phyloP scores from a whole-genome alignment of 2,888 invertebrate species.

The Achlya flavicornis region DNA sequence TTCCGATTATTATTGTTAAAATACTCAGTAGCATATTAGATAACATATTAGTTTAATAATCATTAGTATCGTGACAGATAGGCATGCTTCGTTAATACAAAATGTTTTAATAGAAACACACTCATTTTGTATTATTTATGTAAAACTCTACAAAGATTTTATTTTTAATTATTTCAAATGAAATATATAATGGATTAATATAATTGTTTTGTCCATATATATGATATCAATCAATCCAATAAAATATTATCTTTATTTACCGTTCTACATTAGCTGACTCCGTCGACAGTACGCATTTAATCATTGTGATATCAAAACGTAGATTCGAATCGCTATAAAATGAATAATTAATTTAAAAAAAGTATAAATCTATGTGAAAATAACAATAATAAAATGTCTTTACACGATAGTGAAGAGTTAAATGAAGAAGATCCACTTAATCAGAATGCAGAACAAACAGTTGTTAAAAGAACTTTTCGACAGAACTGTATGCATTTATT shows the following conservation, averaged over 20 bases:
- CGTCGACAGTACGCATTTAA: neutral
- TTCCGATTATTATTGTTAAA: neutral
- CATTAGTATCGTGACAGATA: too few species aligned
- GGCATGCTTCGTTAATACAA: too few species aligned
- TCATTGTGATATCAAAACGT: slow-evolving; percentile 3
- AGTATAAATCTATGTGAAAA: neutral
- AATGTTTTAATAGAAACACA: too few species aligned
- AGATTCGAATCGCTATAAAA: neutral
- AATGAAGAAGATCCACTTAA: slow-evolving; percentile 13
- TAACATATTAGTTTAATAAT: neutral
- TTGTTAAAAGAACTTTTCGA: slow-evolving; percentile 37
- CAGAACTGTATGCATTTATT: slow-evolving; percentile 40
- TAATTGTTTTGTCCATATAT: neutral
- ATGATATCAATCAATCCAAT: neutral
- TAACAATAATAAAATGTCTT: neutral
- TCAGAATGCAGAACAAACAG: slow-evolving; percentile 19
- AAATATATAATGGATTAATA: too few species aligned
- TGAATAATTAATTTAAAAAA: neutral
- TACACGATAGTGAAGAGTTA: neutral
- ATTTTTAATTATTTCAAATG: too few species aligned
- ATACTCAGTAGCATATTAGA: neutral
- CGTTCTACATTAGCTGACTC: neutral
- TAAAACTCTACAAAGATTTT: too few species aligned
- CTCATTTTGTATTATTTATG: too few species aligned
- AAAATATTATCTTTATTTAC: neutral